Evolutionary conservation across 2,888 invertebrate species (phyloP).

Genomic region (Morpho helenor): DNA sequence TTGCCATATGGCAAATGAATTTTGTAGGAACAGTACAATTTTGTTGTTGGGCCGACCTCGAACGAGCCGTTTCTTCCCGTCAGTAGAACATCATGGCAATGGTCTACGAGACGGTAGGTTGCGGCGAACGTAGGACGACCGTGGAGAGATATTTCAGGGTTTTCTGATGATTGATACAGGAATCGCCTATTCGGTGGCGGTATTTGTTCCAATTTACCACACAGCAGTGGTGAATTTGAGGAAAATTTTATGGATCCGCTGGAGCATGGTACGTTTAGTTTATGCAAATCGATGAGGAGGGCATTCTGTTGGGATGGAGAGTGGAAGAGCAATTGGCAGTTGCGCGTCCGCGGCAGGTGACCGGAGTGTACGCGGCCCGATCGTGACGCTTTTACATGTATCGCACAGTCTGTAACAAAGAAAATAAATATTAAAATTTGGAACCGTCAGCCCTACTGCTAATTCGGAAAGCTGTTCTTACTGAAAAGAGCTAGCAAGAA

Average conservation of each 20-base stretch:
- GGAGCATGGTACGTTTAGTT: slow-evolving; percentile 85
- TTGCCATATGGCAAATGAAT: slow-evolving; percentile 86
- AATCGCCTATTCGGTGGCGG: slow-evolving; percentile 75
- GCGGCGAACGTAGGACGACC: slow-evolving; percentile 84
- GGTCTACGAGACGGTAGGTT: slow-evolving; percentile 83
- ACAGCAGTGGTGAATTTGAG: slow-evolving; percentile 72
- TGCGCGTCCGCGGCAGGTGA: slow-evolving; percentile 70
- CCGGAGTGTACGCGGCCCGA: slow-evolving; percentile 73
- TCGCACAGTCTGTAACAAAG: slow-evolving; percentile 80
- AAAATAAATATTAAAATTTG: background rate
- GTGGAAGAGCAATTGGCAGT: slow-evolving; percentile 79
- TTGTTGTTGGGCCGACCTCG: slow-evolving; percentile 79
- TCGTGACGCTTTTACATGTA: slow-evolving; percentile 64
- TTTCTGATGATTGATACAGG: slow-evolving; percentile 75
- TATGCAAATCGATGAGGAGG: slow-evolving; percentile 81
- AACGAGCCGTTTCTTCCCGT: slow-evolving; percentile 82
- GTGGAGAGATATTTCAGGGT: slow-evolving; percentile 77
- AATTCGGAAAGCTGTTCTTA: too few species aligned
- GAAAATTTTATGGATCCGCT: slow-evolving; percentile 80
- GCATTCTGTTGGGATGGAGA: slow-evolving; percentile 67
- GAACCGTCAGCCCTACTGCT: too few species aligned
- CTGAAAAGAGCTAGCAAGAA: too few species aligned
- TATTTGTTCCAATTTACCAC: slow-evolving; percentile 86
- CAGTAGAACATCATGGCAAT: slow-evolving; percentile 85
- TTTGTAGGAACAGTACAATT: slow-evolving; percentile 82